These are phyloP conservation scores for Smutsia gigantea DNA, from an alignment of 2,797 vertebrate species.

Conservation along the genomic window DNA sequence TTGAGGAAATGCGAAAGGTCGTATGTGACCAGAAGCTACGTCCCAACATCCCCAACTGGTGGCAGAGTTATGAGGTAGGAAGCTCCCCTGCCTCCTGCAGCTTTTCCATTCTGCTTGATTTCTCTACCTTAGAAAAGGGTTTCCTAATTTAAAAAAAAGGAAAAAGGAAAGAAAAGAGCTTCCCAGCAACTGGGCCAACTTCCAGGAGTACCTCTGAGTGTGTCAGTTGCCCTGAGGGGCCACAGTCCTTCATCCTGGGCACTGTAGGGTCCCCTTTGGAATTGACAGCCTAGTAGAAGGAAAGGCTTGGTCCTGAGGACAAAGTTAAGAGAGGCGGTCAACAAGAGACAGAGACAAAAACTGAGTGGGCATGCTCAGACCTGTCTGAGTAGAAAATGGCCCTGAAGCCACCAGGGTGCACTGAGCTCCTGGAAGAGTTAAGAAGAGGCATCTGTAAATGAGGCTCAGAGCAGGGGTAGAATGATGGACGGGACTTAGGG, in stretches of 20 bases:
- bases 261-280: not conserved
- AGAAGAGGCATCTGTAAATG: not conserved
- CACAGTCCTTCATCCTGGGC: not conserved
- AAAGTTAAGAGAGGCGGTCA: not conserved
- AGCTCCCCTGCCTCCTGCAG: not conserved
- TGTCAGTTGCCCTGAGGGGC: not conserved
- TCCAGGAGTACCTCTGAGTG: not conserved
- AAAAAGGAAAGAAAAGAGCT: too few relatives aligned
- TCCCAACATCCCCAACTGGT: constrained; percentile 98
- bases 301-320: not conserved
- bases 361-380: not conserved
- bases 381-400: not conserved
- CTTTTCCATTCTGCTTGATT: not conserved
- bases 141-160: not conserved
- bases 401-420: not conserved
- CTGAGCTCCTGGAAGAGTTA: not conserved
- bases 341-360: not conserved
- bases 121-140: not conserved
- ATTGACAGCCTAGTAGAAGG: not conserved
- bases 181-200: not conserved
- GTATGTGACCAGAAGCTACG: constrained; percentile 98
- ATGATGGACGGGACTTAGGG: not conserved
- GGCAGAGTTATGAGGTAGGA: constrained; percentile 98
- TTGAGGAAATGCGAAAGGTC: constrained; percentile 99
- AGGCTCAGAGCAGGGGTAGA: not conserved